phyloP scores from a whole-genome alignment of 1,140 invertebrate genomes.

The Papilio polytes region DNA sequence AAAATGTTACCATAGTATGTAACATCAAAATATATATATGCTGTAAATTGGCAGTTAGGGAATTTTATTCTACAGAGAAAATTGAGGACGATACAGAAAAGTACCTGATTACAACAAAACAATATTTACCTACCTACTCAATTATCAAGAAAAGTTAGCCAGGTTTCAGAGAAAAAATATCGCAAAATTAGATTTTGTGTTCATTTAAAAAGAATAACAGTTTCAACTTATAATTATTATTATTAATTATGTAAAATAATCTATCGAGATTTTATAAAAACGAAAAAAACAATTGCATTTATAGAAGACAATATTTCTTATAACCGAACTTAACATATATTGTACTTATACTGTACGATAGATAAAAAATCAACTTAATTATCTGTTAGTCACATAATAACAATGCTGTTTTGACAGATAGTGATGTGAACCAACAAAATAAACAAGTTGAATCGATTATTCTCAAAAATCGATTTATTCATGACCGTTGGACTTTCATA shows the following conservation, averaged over 20 bases:
- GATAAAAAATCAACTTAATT: background rate
- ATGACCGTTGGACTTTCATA: background rate
- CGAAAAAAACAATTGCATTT: conserved; percentile 65
- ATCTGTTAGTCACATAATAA: conserved; percentile 18
- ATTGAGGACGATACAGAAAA: background rate
- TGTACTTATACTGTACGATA: conserved; percentile 70
- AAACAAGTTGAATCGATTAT: conserved; percentile 1
- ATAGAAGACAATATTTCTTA: conserved; percentile 44
- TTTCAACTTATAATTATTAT: conserved; percentile 52
- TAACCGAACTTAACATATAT: conserved; percentile 48
- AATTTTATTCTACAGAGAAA: conserved; percentile 11
- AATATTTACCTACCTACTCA: conserved; percentile 34
- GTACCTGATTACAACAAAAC: background rate
- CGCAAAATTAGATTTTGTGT: conserved; percentile 41
- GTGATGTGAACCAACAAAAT: background rate
- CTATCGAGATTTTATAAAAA: conserved; percentile 71
- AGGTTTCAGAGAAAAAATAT: conserved; percentile 35
- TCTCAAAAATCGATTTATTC: conserved; percentile 1
- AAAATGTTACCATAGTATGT: conserved; percentile 29
- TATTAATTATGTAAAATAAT: conserved; percentile 50
- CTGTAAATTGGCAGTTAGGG: conserved; percentile 67
- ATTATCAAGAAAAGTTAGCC: conserved; percentile 1
- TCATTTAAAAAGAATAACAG: conserved; percentile 43
- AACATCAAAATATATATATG: conserved; percentile 43
- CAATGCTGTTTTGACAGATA: background rate